Conservation (phyloP, 2,797 vertebrate genomes). For the Myoxocephalus aenaeus region DNA sequence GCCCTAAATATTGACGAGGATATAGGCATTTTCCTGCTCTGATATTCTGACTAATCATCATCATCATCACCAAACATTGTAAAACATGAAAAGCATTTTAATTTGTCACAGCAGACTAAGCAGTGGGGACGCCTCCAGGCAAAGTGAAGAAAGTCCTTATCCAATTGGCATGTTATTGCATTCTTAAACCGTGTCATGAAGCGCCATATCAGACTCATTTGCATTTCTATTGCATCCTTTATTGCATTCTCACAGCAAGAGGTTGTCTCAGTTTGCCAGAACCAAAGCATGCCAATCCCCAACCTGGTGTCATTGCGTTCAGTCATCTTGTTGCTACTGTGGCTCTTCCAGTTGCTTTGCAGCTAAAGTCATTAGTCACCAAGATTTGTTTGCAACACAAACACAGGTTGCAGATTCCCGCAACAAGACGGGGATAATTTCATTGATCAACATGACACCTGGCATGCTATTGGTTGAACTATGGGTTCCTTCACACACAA, state of each 20-base stretch:
- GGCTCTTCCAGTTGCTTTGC: not conserved
- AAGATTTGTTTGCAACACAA: not conserved
- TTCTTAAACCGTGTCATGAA: slow-evolving; percentile 42
- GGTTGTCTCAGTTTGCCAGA: not conserved
- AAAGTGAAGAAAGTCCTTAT: slow-evolving; percentile 34
- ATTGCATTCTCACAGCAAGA: slow-evolving; percentile 11
- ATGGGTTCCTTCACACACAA: not conserved
- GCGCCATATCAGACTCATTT: slow-evolving; percentile 30
- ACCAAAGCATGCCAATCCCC: not conserved
- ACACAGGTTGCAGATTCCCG: not conserved
- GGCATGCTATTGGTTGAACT: not conserved
- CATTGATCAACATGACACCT: not conserved
- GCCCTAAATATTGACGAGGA: slow-evolving; percentile 5
- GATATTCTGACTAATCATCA: slow-evolving; percentile 4
- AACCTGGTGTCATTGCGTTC: not conserved
- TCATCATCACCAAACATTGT: slow-evolving; percentile 15
- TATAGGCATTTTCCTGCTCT: not conserved
- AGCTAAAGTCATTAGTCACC: not conserved
- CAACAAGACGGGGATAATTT: not conserved
- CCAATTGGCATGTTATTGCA: slow-evolving; percentile 47
- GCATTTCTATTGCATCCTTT: slow-evolving; percentile 49
- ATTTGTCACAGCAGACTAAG: slow-evolving; percentile 46
- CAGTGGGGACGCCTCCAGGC: slow-evolving; percentile 20
- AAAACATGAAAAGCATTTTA: slow-evolving; percentile 22
- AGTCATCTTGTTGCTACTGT: not conserved